phyloP scores from a whole-genome alignment of 1,140 invertebrate genomes.

The Eufriesea mexicana region DNA sequence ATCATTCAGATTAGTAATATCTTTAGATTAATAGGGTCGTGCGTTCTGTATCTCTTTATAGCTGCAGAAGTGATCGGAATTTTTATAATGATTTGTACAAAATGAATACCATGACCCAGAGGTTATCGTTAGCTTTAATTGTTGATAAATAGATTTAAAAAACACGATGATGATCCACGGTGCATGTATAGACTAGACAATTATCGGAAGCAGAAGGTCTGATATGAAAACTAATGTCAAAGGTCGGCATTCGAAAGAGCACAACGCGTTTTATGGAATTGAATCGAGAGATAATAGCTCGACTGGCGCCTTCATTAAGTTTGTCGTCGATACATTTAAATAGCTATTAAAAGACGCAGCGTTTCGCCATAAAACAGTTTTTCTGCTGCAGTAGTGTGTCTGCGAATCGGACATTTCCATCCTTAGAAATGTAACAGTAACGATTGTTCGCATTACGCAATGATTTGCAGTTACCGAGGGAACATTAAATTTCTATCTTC shows the following conservation, averaged over 20 bases:
- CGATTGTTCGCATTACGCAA: constrained; percentile 12
- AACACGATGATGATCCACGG: constrained; percentile 5
- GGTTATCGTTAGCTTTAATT: constrained; percentile 6
- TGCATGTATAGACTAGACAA: neutral
- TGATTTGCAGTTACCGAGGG: neutral
- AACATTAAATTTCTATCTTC: constrained; percentile 5
- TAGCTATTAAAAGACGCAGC: neutral
- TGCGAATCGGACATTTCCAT: neutral
- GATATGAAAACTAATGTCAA: constrained; percentile 32
- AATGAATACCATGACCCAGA: neutral
- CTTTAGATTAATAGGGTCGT: neutral
- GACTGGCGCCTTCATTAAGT: constrained; percentile 6
- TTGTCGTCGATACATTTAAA: neutral
- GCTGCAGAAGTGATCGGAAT: neutral
- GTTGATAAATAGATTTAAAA: constrained; percentile 7
- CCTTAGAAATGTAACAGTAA: neutral
- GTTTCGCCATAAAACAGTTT: neutral
- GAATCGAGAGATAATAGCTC: constrained; percentile 28
- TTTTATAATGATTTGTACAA: neutral
- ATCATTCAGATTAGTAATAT: no score
- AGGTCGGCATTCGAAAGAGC: constrained; percentile 29
- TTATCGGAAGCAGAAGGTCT: constrained; percentile 26
- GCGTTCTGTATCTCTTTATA: neutral
- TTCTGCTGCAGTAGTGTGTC: no score
- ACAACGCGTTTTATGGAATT: constrained; percentile 27